Percentiles rank a stretch among this genome's conserved stretches.
Evolutionary conservation across 2,888 invertebrate species (phyloP).

Genomic region (Augiades crinisus): DNA sequence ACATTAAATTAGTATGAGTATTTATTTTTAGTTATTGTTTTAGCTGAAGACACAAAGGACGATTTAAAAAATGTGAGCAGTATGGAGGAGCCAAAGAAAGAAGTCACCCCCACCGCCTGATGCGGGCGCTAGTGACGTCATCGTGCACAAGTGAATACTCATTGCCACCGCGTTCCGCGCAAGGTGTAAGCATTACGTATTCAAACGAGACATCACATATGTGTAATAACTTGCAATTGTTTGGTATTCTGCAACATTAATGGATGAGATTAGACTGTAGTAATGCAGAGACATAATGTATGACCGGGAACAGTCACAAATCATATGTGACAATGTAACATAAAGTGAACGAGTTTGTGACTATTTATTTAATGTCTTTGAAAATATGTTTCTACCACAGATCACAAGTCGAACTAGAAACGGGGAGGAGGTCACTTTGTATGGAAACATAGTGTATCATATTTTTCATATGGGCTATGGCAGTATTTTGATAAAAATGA

Average conservation of each 20-base stretch:
- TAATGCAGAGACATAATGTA: not conserved
- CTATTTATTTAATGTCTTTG: not conserved
- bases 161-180: not conserved
- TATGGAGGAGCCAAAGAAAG: slow-evolving; percentile 86
- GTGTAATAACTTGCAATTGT: not conserved
- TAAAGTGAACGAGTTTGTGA: not conserved
- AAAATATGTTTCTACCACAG: not conserved
- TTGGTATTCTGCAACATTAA: not conserved
- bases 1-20: not conserved
- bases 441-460: too few species aligned
- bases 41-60: slow-evolving; percentile 84
- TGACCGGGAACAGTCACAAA: not conserved
- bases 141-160: not conserved
- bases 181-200: not conserved
- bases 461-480: too few species aligned
- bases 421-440: too few species aligned
- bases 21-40: slow-evolving; percentile 35
- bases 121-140: slow-evolving; percentile 35
- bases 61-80: slow-evolving; percentile 79
- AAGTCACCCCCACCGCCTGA: slow-evolving; percentile 85
- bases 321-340: not conserved
- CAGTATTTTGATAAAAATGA: too few species aligned
- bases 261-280: not conserved
- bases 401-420: too few species aligned
- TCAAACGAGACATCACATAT: not conserved